Base-by-base conservation (phyloP, 1,140 invertebrate genomes). In the Drosophila watanabei region DNA sequence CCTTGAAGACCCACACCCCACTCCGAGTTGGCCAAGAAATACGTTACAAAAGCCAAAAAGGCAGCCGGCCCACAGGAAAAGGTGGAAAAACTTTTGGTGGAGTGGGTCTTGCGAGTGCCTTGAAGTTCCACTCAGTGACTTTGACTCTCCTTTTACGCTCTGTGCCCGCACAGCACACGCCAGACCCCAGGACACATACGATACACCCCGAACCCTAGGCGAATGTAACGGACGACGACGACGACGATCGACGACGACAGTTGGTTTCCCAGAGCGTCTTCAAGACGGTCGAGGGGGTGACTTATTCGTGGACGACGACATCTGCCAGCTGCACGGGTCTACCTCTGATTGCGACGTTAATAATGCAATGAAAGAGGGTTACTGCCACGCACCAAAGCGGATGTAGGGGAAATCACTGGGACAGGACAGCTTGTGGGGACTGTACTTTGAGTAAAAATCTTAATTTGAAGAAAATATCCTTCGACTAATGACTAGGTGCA, bases 201-300 rank as follows among this genome's bases (percentile, higher is more conserved):
- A 35, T 14, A 39, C 33, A 64, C 35, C 51, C 35, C 49, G 28
- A 56, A 57, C 14, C 62, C 48, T 18, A 61, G 61, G 69, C 65
- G 54, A 80, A 75, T 41, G 70, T 80, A 90, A 90, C 86, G 85
- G 85, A 71, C 68, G 54, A 20, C 28, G 59, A 46, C 64, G 24
- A 24, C 1, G 1, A 24, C 24, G 24, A 24, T 24, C 24, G 24
- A 24, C 71, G 51, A 62, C 79, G 86, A 86, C 86, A 90, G 86
- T 90, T 89, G 79, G 57, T 90, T 89, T 89, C 86, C 86, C 86
- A 90, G 71, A 89, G 86, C 86, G 86, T 89, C 86, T 89, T 89
- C n/a, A 90, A 89, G 86, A 89, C 86, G 86, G 48, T 72, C 39
- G 58, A 69, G 75, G 76, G 85, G 86, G 82, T 90, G 86, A 69